Percentiles rank a stretch among this genome's conserved stretches.
These are phyloP conservation scores for Platycheirus rosarum DNA, from an alignment of 2,888 invertebrate genomes.

Conservation along the genomic window DNA sequence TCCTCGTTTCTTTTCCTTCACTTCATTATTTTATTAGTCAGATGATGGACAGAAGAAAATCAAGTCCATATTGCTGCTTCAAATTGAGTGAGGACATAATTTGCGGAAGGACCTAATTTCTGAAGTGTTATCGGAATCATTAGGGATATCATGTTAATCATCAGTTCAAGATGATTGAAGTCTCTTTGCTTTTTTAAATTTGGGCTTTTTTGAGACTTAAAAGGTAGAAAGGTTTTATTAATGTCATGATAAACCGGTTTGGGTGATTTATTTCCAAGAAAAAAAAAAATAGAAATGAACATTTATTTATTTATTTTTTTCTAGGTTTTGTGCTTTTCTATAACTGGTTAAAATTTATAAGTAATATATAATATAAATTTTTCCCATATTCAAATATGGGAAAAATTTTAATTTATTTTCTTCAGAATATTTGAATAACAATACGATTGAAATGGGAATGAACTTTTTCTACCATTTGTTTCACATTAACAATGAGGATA, in stretches of 20 bases:
- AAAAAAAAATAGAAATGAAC: too few relatives aligned
- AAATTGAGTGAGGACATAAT: constrained; percentile 67
- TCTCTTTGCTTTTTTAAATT: background rate
- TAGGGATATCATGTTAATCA: constrained; percentile 64
- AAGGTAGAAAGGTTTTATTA: constrained; percentile 1
- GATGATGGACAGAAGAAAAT: constrained; percentile 35
- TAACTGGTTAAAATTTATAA: too few relatives aligned
- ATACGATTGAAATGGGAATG: too few relatives aligned
- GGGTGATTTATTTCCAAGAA: background rate
- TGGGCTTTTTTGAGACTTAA: constrained; percentile 11
- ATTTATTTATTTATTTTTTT: too few relatives aligned
- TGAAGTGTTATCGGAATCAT: constrained; percentile 67
- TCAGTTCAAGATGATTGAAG: constrained; percentile 45
- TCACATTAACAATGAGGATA: too few relatives aligned
- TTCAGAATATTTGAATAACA: too few relatives aligned
- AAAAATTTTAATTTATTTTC: too few relatives aligned
- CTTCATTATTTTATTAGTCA: constrained; percentile 59
- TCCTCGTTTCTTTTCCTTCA: constrained; percentile 4
- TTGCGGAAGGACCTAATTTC: constrained; percentile 60
- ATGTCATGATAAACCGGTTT: background rate
- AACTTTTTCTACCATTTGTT: too few relatives aligned
- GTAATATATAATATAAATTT: too few relatives aligned
- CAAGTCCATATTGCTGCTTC: constrained; percentile 44
- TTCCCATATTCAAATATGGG: too few relatives aligned
- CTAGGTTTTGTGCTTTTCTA: too few relatives aligned